Base-by-base conservation (phyloP, 1,140 invertebrate species). In the Anastrepha ludens region DNA sequence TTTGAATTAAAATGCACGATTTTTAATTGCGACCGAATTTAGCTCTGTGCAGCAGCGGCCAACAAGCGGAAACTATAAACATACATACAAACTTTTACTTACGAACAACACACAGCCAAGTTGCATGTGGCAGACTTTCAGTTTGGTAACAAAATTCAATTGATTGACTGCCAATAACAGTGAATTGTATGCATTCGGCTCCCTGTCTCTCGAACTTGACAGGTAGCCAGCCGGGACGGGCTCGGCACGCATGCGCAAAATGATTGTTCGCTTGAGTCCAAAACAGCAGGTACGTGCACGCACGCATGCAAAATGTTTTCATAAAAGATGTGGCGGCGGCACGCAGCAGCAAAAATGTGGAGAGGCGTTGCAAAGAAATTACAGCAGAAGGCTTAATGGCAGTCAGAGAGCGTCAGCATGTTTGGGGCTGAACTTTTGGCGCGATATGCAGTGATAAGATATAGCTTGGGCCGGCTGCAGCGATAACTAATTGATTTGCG, bases 401-500 rank as follows among this genome's bases (percentile, higher is more conserved):
- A 4, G 13, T 47, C 6, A 55, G 67, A 15, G 13, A 1, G 15
- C 39, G 39, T 74, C 29, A 29, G 29, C 29, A 29, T 29, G 29
- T 47, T 74, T 44, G 67, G 41, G 15, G 67, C 67, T 74, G 41
- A 17, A 47, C 67, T 74, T 44, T 74, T 47, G 67, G 39, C 39
- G 41, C 67, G 41, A 44, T 17, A 41, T 47, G 6, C 41, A 3
- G 13, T 8, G 41, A 47, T 74, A 74, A 74, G 41, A 74, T 74
- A 6, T 5, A 2, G 11, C 44, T 74, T 15, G 41, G 17, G 41
- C 17, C 39, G 2, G 67, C 39, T 9, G 5, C 67, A 44, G 13
- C 67, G 67, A 74, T 74, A 74, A 74, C 67, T 74, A 74, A 74
- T 74, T 74, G 67, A 74, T 44, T 74, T 74, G 41, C 67, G 4